Base-by-base conservation (phyloP, 2,888 invertebrate genomes). In the Masnerella sp. region DNA sequence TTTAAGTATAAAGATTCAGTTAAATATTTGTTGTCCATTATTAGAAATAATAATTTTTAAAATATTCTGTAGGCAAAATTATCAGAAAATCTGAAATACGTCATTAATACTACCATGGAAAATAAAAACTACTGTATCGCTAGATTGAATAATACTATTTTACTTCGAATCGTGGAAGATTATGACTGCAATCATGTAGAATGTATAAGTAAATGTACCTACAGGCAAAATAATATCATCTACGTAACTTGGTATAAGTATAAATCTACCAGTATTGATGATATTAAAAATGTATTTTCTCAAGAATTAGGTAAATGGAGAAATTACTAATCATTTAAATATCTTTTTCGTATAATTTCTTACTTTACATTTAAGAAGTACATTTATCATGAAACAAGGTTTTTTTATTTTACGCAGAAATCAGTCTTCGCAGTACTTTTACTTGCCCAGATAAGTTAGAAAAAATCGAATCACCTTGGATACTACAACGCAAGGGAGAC, bases 41-140 rank as follows among this genome's bases (percentile, higher is more conserved):
- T 25, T 25, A 25, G 4, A 25, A 25, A 32, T 9, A 32, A 32
- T 9, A 32, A 14, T 34, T 2, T 14, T 2, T 34, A 34, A 34
- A 8, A 5, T 34, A 7, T 49, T 28, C 2, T 56, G n/a, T 7
- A 68, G 68, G 68, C 51, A 18, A 12, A 9, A 18, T 11, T 68
- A 17, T 11, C 25, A 7, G 51, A 68, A 5, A 28, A 36, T 1
- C 30, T 51, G 51, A 42, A 59, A 18, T 68, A n/a, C 28, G 5
- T 59, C 1, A 43, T 68, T 5, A 30, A 49, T 28, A 28, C 15
- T 0, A 68, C 17, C 1, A 42, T 18, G 22, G 43, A 59, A 9
- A 68, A 68, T 36, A 43, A 68, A 32, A 42, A 43, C 36, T 68
- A 58, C n/a, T 68, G 68, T 11, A 18, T 68, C 2, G 58, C 58